Evolutionary conservation across 2,888 invertebrate species (phyloP), one percentile per base, ranked within the genome.

Genomic region (Tipula unca): DNA sequence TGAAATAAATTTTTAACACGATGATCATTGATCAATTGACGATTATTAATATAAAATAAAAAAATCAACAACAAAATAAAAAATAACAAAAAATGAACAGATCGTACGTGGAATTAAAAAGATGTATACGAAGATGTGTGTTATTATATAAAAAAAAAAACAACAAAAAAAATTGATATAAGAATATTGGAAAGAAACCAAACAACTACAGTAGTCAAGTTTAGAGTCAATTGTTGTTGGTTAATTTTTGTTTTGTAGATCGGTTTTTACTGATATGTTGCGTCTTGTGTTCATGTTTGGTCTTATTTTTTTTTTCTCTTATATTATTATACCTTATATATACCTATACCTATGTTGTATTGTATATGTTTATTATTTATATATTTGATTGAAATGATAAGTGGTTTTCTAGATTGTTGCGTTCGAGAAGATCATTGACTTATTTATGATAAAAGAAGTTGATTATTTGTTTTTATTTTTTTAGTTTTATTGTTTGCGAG

Each of bases 201-300:
- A 69, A 69, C 69, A 69, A 69, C 69, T 69, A 69, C 69, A 69
- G 69, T 69, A 69, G 69, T 69, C 69, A 69, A 69, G 69, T 69
- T 69, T 25, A 69, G 69, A 69, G 69, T 25, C 69, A 69, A 69
- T 69, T 69, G 69, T 69, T 69, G 69, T 69, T 69, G 69, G 69
- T 69, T 25, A 25, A 25, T 25, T 69, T 69, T 69, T 69, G 4
- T 54, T 69, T 69, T 69, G 69, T 69, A 69, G 69, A 69, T 69
- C 25, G 25, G 25, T 69, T 69, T 69, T 69, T 69, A 25, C 69
- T 69, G 69, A 69, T 69, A 69, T 69, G 69, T 69, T 69, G 69
- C 69, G 69, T 69, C 69, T 20, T 25, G 25, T 69, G 69, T 69
- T 69, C 69, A 25, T 69, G 69, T 69, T 69, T 69, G 69, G 69